Conservation (phyloP, 1,140 invertebrate genomes). For the Drosophila gunungcola region DNA sequence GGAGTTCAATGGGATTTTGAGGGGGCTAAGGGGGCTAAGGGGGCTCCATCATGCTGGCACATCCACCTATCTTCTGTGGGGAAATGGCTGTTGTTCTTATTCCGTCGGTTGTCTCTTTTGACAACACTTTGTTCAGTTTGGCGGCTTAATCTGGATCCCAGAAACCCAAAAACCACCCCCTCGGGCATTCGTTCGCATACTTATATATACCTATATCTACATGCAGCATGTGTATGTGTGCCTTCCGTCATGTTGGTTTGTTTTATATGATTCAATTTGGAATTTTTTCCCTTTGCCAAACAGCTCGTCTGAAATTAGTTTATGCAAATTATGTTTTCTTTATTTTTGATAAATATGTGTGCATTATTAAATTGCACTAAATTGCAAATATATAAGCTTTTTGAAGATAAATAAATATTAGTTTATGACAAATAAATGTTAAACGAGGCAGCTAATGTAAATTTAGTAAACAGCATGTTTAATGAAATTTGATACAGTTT, state of each 20-base stretch:
- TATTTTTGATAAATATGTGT: slow-evolving; percentile 3
- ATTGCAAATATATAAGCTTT: slow-evolving; percentile 12
- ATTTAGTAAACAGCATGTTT: slow-evolving; percentile 2
- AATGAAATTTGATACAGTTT: neutral
- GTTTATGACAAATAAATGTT: neutral
- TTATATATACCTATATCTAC: slow-evolving; percentile 8
- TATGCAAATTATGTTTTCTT: slow-evolving; percentile 61
- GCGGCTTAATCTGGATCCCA: slow-evolving; percentile 29
- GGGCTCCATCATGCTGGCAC: slow-evolving; percentile 19
- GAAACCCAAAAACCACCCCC: neutral
- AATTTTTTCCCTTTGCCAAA: slow-evolving; percentile 50
- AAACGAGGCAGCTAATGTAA: neutral
- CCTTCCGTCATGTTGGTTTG: slow-evolving; percentile 40
- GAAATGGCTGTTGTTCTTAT: slow-evolving; percentile 26
- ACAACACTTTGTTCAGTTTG: slow-evolving; percentile 52
- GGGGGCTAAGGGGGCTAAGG: neutral
- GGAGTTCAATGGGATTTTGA: slow-evolving; percentile 8
- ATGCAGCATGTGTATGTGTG: slow-evolving; percentile 8
- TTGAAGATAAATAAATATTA: slow-evolving; percentile 2
- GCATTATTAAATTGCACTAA: slow-evolving; percentile 14
- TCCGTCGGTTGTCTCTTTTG: slow-evolving; percentile 33
- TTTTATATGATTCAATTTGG: slow-evolving; percentile 74
- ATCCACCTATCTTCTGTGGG: slow-evolving; percentile 38
- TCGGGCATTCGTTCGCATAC: slow-evolving; percentile 3
- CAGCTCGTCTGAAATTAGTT: slow-evolving; percentile 46